Evolutionary conservation across 2,113 vertebrate species (phyloP).

Genomic region (Cochlearius cochlearius): DNA sequence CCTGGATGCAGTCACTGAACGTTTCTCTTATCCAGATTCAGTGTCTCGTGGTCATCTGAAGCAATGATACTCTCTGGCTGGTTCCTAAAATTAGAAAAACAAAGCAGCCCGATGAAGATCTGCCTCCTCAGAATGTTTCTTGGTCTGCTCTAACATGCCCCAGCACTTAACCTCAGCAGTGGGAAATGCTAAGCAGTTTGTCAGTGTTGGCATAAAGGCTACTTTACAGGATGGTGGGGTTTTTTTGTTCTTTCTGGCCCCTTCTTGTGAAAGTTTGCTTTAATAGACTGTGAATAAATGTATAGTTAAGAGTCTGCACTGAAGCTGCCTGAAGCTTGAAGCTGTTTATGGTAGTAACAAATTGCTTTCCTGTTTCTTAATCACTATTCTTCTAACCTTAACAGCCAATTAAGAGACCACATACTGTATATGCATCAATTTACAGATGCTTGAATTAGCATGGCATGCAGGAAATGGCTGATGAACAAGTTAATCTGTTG

Average conservation of each 20-base stretch:
- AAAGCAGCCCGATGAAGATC: background rate
- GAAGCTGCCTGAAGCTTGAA: background rate
- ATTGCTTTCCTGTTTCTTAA: background rate
- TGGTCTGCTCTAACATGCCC: background rate
- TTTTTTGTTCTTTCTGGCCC: background rate
- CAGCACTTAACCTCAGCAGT: background rate
- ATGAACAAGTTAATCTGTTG: background rate
- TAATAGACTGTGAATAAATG: background rate
- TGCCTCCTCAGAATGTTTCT: background rate
- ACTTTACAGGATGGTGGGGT: background rate
- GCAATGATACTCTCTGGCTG: background rate
- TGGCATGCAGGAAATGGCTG: background rate
- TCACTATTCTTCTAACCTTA: slow-evolving; percentile 1
- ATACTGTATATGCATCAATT: background rate
- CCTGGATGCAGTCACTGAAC: background rate
- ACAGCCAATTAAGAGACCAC: background rate
- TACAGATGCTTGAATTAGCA: background rate
- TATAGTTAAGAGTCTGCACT: background rate
- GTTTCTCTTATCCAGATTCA: background rate
- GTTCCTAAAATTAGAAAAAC: background rate
- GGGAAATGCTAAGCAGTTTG: background rate
- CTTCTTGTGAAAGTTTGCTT: background rate
- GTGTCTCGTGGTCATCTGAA: background rate
- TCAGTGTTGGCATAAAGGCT: background rate
- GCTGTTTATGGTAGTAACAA: background rate